phyloP scores from a whole-genome alignment of 2,888 invertebrate species.

The Andrena camellia region DNA sequence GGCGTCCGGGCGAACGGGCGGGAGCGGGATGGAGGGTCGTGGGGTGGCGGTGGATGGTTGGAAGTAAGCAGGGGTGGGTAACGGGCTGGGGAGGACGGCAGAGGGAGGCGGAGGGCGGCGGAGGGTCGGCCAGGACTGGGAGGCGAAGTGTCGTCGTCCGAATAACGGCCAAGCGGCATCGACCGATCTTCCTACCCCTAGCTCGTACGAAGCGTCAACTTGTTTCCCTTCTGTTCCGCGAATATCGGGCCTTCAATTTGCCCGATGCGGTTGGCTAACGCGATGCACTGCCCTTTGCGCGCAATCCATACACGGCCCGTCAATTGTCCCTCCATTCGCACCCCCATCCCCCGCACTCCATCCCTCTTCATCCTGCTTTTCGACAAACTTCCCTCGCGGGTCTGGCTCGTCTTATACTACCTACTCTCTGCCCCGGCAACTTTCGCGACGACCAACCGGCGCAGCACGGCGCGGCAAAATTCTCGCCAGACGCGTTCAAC shows the following conservation, averaged over 20 bases:
- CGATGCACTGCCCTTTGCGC: constrained; percentile 74
- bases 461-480: too few relatives aligned
- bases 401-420: background rate
- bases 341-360: background rate
- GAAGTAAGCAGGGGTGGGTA: constrained; percentile 70
- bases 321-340: constrained; percentile 18
- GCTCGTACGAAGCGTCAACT: constrained; percentile 83
- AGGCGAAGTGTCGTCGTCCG: constrained; percentile 85
- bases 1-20: constrained; percentile 60
- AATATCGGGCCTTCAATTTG: constrained; percentile 84
- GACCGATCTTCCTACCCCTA: constrained; percentile 84
- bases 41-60: constrained; percentile 72
- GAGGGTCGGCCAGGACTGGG: constrained; percentile 79
- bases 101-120: constrained; percentile 71
- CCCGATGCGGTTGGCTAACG: constrained; percentile 77
- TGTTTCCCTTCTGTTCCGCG: constrained; percentile 84
- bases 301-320: constrained; percentile 39
- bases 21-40: constrained; percentile 56
- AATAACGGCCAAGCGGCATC: constrained; percentile 85
- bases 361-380: constrained; percentile 3
- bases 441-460: background rate
- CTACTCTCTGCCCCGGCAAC: background rate
- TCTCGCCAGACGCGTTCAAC: background rate
- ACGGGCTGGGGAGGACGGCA: constrained; percentile 72
- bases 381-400: constrained; percentile 12